Base-by-base conservation (phyloP, 1,140 invertebrate species). In the Alviniconcha marisindica region DNA sequence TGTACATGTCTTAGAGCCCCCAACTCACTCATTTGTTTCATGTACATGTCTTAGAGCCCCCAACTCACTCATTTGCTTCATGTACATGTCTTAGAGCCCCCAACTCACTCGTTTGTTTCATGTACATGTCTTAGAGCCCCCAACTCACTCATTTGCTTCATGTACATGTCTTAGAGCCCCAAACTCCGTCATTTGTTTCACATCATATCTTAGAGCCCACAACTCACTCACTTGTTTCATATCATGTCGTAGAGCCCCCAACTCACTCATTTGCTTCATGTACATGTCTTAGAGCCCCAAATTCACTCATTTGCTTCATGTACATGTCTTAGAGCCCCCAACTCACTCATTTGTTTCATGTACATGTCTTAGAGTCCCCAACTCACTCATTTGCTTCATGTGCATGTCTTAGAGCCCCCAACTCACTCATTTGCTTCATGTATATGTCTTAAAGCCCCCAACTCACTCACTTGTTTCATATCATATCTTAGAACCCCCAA, bases 251-350 rank as follows among this genome's bases (percentile, higher is more conserved):
- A n/a, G n/a, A n/a, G n/a, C n/a, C n/a, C n/a, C n/a, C n/a, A n/a
- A n/a, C 38, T n/a, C 7, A 44, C 21, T 5, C 15, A 28, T 15
- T 24, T 36, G 54, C 12, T 42, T n/a, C 10, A 78, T 3, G 33
- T 14, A 54, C 51, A 2, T 28, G 28, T 28, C 76, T 42, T 0
- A 18, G 28, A 42, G 1, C 5, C 33, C 5, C 3, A 7, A 5
- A 83, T 85, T 87, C 84, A 91, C 90, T 87, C 18, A 86, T 88
- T 2, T 86, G 88, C 0, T 85, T 83, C 87, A 91, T 88, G 82
- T 90, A 92, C 87, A 92, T 89, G 63, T 93, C 88, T 82, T 92
- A n/a, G n/a, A n/a, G n/a, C n/a, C n/a, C n/a, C n/a, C n/a, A n/a
- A n/a, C 38, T n/a, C 7, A 44, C 21, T 5, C 15, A 28, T 15